Conservation (phyloP, 2,797 vertebrate species). For the Onychomys arenicola region DNA sequence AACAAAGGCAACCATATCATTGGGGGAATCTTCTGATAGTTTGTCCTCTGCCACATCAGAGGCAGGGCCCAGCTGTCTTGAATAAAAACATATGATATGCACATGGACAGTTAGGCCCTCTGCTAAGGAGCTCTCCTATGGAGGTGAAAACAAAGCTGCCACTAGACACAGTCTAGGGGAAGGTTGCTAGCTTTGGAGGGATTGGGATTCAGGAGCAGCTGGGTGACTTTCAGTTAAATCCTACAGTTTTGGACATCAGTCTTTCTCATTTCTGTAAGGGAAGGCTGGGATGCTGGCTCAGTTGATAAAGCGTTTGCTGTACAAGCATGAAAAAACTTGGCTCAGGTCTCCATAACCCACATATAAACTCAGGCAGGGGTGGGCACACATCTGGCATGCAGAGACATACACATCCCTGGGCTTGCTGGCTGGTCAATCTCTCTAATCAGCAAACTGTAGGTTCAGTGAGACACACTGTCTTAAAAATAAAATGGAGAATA, state of each 20-base stretch:
- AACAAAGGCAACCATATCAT: slow-evolving; percentile 53
- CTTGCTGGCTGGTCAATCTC: neutral
- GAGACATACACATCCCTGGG: neutral
- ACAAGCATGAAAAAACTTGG: neutral
- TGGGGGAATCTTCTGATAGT: slow-evolving; percentile 52
- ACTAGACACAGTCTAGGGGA: neutral
- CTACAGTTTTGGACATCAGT: slow-evolving; percentile 33
- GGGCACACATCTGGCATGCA: neutral
- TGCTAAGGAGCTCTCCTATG: neutral
- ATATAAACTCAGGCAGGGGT: neutral
- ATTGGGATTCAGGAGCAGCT: slow-evolving; percentile 30
- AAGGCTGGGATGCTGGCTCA: neutral
- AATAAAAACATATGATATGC: neutral
- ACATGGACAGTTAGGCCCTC: neutral
- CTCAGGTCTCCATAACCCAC: neutral
- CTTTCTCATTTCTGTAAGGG: neutral
- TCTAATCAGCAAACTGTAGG: neutral
- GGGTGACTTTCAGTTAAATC: slow-evolving; percentile 58
- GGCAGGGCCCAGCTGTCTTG: neutral
- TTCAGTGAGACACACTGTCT: neutral
- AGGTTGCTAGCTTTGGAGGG: neutral
- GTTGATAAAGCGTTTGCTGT: neutral
- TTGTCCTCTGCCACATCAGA: slow-evolving; percentile 8
- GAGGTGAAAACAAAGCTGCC: neutral
- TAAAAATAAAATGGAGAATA: neutral